These are phyloP conservation scores for Oreortyx pictus DNA, from an alignment of 2,797 vertebrate species.

Conservation along the genomic window DNA sequence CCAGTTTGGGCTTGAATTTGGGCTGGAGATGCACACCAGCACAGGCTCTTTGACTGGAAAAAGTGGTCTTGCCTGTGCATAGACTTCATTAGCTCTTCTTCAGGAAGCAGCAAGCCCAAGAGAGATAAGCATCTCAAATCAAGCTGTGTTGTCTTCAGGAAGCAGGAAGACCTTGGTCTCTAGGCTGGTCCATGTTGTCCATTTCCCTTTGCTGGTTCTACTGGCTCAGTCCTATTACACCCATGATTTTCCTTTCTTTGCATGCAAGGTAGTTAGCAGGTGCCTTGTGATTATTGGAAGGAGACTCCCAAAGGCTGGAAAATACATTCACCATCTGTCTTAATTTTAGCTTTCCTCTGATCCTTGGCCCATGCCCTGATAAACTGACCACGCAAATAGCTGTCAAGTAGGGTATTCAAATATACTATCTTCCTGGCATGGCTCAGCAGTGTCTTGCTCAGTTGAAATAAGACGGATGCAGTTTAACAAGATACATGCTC, in stretches of 20 bases:
- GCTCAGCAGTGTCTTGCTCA: background rate
- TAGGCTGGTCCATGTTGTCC: background rate
- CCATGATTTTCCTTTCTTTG: background rate
- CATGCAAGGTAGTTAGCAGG: background rate
- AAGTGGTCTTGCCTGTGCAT: background rate
- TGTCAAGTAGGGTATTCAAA: background rate
- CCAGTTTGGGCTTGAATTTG: background rate
- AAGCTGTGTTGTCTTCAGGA: background rate
- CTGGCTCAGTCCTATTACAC: background rate
- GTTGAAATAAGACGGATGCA: background rate
- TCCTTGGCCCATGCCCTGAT: background rate
- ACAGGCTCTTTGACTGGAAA: background rate
- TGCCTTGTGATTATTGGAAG: background rate
- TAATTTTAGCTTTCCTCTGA: background rate
- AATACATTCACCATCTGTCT: background rate
- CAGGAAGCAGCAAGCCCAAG: background rate
- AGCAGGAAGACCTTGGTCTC: background rate
- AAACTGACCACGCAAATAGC: background rate
- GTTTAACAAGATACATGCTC: background rate
- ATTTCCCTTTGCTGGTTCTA: background rate
- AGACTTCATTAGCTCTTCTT: background rate
- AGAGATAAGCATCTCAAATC: background rate
- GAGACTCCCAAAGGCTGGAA: background rate
- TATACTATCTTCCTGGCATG: background rate
- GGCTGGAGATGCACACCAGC: background rate